phyloP scores from a whole-genome alignment of 2,113 vertebrate genomes.

The Microcebus ravelobensis region DNA sequence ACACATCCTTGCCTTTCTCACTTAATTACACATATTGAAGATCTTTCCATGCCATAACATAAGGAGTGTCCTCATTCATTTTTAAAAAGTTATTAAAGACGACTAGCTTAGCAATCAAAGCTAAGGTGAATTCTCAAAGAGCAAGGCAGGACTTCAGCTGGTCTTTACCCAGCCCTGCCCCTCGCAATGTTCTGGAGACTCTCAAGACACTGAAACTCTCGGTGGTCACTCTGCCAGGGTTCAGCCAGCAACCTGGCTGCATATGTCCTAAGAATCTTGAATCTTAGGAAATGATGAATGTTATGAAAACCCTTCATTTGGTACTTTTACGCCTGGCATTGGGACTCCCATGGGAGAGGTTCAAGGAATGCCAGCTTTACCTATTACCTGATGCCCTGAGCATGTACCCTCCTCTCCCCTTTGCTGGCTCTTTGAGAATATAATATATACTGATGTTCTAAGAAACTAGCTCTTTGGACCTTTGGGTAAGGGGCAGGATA shows the following conservation, averaged over 20 bases:
- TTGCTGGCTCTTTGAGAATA: no score
- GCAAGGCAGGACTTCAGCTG: rapidly evolving
- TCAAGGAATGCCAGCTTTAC: neutral
- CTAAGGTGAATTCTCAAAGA: neutral
- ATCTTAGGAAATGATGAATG: neutral
- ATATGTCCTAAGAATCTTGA: neutral
- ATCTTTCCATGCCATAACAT: neutral
- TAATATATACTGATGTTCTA: neutral
- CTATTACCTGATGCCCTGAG: neutral
- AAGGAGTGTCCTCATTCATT: neutral
- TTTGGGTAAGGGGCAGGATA: neutral
- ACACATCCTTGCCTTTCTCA: neutral
- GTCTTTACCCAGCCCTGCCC: neutral
- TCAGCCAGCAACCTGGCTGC: no score
- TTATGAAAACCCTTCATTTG: neutral
- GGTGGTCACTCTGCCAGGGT: no score
- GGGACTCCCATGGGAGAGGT: neutral
- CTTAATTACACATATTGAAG: neutral
- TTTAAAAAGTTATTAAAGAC: neutral
- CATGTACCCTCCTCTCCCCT: neutral
- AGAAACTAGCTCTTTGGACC: neutral
- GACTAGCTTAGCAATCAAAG: neutral
- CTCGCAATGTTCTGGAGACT: neutral
- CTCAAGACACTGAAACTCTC: neutral
- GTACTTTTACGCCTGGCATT: neutral